Evolutionary conservation across 2,113 vertebrate genomes (phyloP), one percentile per base, ranked within the genome.

Genomic region (Coptodon rendalli): DNA sequence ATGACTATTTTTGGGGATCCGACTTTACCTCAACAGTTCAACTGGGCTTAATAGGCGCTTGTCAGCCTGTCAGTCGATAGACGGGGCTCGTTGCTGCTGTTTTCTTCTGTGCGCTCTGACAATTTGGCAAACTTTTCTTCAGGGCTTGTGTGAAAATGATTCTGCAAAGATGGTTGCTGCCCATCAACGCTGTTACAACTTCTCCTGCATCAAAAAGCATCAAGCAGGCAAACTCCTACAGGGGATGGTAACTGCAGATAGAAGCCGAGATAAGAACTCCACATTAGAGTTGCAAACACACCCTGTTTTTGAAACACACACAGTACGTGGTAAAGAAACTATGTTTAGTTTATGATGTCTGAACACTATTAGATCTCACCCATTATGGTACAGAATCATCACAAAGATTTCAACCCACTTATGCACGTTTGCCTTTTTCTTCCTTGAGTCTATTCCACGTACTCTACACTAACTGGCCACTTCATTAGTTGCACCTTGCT

Each of bases 41-140:
- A 24, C 59, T 13, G 63, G 56, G 81, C 87, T 92, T 93, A 94
- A 94, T 91, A 81, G 89, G 90, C 9, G 34, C 89, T 85, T 93
- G 94, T 94, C 92, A 92, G 79, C 82, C 68, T 56, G 93, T 92
- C 93, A 93, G 89, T 82, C 56, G 78, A 87, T 80, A 76, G 83
- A 88, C 27, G 66, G 59, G 34, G 81, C 82, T 84, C 82, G 80
- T 87, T 86, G 87, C 80, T 81, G 80, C 53, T 45, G 85, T 85
- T 88, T 87, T 76, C 66, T 19, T 89, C 66, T 19, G 81, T 79
- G 34, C 11, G 43, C 61, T 43, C 82, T 90, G 88, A 87, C 86
- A 86, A 87, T 89, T 92, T 54, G 56, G 57, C 14, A 82, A 82
- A 86, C 81, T 61, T 89, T 89, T 85, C 73, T 78, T 71, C 81